Evolutionary conservation across 2,888 invertebrate genomes (phyloP).

Genomic region (Idaea dimidiata): DNA sequence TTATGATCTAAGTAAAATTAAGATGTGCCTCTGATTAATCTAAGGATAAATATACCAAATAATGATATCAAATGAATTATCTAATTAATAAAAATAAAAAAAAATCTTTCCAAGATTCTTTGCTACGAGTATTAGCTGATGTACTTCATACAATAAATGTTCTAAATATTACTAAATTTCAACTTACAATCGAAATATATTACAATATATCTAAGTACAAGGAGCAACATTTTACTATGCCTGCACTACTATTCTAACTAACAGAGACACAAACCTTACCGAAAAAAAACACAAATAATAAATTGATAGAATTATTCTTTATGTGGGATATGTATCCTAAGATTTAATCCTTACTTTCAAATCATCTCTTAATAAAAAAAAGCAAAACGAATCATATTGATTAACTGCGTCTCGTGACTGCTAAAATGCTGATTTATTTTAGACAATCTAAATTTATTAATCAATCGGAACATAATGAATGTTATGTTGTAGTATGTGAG

Average conservation of each 20-base stretch:
- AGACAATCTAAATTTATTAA: constrained; percentile 14
- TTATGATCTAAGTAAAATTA: no score
- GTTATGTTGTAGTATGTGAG: not conserved
- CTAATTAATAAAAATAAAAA: no score
- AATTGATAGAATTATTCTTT: not conserved
- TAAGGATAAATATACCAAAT: no score
- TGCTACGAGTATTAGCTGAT: no score
- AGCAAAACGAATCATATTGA: constrained; percentile 5
- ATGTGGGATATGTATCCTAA: not conserved
- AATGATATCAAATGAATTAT: no score
- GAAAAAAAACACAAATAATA: not conserved
- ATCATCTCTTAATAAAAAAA: not conserved
- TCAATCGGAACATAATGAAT: constrained; percentile 15
- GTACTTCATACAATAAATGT: no score
- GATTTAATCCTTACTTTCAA: not conserved
- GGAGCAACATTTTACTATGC: no score
- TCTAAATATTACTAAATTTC: no score
- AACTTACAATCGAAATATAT: no score
- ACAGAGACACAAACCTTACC: not conserved
- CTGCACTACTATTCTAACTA: not conserved
- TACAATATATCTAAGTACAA: no score
- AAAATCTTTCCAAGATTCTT: no score
- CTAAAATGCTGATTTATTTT: constrained; percentile 15
- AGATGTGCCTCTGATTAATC: no score
- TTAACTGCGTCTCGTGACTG: constrained; percentile 7